These are phyloP conservation scores for Brachyrhaphis roseni DNA, from an alignment of 2,797 vertebrate genomes.

Conservation along the genomic window DNA sequence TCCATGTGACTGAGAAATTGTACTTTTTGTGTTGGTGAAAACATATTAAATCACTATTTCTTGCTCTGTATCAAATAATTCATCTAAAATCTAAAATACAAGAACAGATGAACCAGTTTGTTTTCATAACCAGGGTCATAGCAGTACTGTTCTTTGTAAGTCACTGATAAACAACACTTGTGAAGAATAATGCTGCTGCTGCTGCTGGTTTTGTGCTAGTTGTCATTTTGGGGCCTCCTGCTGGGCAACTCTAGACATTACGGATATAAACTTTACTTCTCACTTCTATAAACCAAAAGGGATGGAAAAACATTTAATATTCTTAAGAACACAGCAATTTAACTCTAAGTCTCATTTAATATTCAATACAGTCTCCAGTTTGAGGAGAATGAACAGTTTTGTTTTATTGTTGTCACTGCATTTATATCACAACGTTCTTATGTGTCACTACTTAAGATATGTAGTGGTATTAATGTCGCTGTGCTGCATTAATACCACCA, in stretches of 20 bases:
- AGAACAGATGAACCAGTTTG: not conserved
- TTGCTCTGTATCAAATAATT: not conserved
- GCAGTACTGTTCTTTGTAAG: not conserved
- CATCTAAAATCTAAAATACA: not conserved
- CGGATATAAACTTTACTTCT: not conserved
- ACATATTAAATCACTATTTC: not conserved
- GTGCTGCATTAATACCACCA: not conserved
- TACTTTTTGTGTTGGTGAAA: not conserved
- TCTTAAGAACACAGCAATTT: not conserved
- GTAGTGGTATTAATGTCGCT: no score
- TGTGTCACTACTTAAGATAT: no score
- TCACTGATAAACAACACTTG: not conserved
- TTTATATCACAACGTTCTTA: no score
- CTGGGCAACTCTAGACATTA: not conserved
- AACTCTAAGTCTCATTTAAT: not conserved
- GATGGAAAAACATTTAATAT: not conserved
- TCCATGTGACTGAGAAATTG: not conserved
- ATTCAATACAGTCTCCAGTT: not conserved
- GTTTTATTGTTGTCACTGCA: not conserved
- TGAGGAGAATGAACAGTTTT: not conserved
- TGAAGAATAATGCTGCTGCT: not conserved
- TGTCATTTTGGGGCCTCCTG: not conserved
- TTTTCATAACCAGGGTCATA: not conserved
- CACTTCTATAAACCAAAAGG: not conserved
- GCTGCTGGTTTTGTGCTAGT: not conserved